Percentiles rank a stretch among this genome's conserved stretches.
Conservation (phyloP, 2,888 invertebrate genomes). For the Epicampocera succincta region DNA sequence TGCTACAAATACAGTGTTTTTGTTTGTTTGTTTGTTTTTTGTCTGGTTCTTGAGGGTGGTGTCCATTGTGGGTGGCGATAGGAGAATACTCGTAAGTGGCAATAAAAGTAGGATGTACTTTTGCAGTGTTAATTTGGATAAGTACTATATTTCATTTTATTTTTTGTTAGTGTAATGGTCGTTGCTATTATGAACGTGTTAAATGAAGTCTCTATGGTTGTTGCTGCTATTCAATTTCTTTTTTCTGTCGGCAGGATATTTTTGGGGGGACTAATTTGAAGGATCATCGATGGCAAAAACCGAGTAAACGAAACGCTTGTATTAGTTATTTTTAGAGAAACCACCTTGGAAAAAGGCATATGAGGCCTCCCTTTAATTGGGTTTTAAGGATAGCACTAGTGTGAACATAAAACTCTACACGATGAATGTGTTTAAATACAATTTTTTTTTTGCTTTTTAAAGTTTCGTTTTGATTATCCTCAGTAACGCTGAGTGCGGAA, state of each 20-base stretch:
- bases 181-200: constrained; percentile 4
- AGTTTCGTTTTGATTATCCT: no score
- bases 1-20: constrained; percentile 6
- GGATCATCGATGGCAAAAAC: constrained; percentile 54
- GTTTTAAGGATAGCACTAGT: no score
- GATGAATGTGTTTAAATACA: no score
- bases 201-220: constrained; percentile 16
- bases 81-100: background rate
- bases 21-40: constrained; percentile 18
- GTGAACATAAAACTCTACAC: no score
- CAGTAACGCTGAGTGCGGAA: no score
- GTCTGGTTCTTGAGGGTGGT: constrained; percentile 31
- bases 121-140: constrained; percentile 59
- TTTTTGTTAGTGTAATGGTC: background rate
- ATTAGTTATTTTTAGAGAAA: background rate
- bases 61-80: background rate
- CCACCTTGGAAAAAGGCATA: no score
- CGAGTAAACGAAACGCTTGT: no score
- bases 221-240: background rate
- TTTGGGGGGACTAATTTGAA: constrained; percentile 44
- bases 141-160: constrained; percentile 37
- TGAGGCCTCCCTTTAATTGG: no score
- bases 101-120: constrained; percentile 28
- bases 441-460: no score
- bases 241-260: constrained; percentile 2